Evolutionary conservation across 1,140 invertebrate genomes (phyloP).

Genomic region (Phenacoccus solenopsis): DNA sequence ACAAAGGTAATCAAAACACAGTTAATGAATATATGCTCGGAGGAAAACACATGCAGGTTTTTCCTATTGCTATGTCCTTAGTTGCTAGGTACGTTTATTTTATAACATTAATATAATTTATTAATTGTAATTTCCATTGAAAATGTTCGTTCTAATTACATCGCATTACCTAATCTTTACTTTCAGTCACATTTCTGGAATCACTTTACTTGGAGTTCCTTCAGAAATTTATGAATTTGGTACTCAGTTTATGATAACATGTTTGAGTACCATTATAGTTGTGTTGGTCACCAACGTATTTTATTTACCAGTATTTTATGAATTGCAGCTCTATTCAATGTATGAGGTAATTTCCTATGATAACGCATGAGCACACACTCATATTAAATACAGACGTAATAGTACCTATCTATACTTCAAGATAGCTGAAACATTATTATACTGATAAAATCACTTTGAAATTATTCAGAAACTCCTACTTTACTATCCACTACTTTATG

Average conservation of each 20-base stretch:
- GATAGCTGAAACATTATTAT: too few relatives aligned
- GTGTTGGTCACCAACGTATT: slow-evolving; percentile 56
- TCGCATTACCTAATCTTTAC: too few relatives aligned
- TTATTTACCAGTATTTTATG: slow-evolving; percentile 78
- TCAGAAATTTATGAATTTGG: slow-evolving; percentile 85
- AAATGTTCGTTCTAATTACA: too few relatives aligned
- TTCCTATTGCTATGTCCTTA: slow-evolving; percentile 69
- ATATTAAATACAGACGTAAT: too few relatives aligned
- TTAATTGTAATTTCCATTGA: too few relatives aligned
- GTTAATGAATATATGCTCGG: slow-evolving; percentile 58
- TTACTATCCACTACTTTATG: too few relatives aligned
- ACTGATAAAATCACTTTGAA: too few relatives aligned
- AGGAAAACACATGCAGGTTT: slow-evolving; percentile 52
- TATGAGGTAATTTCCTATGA: slow-evolving; percentile 54
- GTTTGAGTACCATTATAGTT: slow-evolving; percentile 53
- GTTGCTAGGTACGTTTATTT: slow-evolving; percentile 61
- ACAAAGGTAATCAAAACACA: slow-evolving; percentile 38
- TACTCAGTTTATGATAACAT: slow-evolving; percentile 57
- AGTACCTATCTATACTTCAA: too few relatives aligned
- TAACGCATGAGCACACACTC: too few relatives aligned
- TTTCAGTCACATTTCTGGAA: slow-evolving; percentile 75
- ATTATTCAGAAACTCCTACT: too few relatives aligned
- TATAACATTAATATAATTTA: too few relatives aligned
- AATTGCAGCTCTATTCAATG: slow-evolving; percentile 63
- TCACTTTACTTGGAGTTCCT: slow-evolving; percentile 73